Conservation (phyloP, 2,797 vertebrate genomes). For the Anguilla pacifica region DNA sequence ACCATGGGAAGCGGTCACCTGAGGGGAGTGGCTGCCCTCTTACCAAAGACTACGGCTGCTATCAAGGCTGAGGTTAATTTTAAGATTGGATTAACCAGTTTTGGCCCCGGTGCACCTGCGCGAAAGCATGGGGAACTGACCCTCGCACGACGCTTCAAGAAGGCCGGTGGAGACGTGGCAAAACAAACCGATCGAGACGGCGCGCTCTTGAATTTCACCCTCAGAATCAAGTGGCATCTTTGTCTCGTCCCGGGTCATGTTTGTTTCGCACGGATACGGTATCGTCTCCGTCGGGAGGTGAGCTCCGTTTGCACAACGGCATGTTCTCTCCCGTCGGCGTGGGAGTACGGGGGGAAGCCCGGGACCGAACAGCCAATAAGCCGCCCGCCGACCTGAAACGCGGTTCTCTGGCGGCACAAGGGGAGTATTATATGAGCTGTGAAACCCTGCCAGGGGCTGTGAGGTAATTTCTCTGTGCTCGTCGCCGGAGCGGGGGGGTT, state of each 20-base stretch:
- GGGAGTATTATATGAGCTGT: background rate
- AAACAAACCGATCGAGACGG: background rate
- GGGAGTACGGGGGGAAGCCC: background rate
- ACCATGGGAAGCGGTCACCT: background rate
- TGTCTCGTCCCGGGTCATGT: background rate
- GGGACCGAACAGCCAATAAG: background rate
- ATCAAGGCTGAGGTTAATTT: background rate
- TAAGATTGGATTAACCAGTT: background rate
- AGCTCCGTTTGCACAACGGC: background rate
- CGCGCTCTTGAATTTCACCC: background rate
- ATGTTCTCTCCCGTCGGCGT: background rate
- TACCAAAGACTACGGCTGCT: too few relatives aligned
- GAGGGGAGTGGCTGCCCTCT: too few relatives aligned
- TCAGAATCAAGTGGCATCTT: background rate
- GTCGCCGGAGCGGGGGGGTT: too few relatives aligned
- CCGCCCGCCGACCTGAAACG: background rate
- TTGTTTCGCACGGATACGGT: background rate
- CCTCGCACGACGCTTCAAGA: background rate
- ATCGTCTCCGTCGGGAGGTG: background rate
- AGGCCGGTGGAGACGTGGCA: background rate
- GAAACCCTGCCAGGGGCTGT: background rate
- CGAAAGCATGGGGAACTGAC: background rate
- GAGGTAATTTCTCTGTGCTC: background rate
- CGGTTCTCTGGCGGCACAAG: background rate
- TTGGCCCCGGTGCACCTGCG: background rate